A percentile compares a stretch with the other conserved stretches of the same genome.
These are phyloP conservation scores for Menidia menidia DNA, from an alignment of 2,797 vertebrate genomes.

Conservation along the genomic window DNA sequence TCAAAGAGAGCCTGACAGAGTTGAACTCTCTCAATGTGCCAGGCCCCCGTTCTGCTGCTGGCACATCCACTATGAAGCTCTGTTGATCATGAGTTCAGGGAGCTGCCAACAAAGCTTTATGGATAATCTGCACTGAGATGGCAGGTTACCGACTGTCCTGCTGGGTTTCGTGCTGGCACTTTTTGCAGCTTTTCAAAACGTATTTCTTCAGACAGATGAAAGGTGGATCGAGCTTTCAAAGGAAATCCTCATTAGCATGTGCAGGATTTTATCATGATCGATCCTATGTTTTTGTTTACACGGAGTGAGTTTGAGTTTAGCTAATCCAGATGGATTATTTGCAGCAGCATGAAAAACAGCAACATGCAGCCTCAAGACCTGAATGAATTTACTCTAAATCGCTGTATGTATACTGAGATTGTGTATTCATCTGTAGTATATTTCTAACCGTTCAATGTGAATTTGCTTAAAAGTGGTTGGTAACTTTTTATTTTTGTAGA, in stretches of 20 bases:
- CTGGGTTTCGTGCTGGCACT: slow-evolving; percentile 50
- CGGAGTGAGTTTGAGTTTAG: background rate
- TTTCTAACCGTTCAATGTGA: background rate
- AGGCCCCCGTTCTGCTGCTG: slow-evolving; percentile 30
- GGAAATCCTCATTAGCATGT: background rate
- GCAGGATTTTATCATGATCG: slow-evolving; percentile 3
- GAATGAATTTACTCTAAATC: background rate
- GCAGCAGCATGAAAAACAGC: background rate
- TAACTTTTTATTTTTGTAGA: background rate
- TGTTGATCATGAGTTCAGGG: slow-evolving; percentile 21
- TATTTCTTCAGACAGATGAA: slow-evolving; percentile 18
- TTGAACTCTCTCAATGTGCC: slow-evolving; percentile 18
- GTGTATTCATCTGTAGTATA: background rate
- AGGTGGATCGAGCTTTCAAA: background rate
- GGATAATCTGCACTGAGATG: slow-evolving; percentile 44
- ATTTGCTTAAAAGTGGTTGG: background rate
- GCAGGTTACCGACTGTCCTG: slow-evolving; percentile 33
- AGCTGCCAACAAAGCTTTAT: slow-evolving; percentile 54
- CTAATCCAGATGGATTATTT: background rate
- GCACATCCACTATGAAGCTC: slow-evolving; percentile 26
- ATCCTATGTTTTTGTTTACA: slow-evolving; percentile 2
- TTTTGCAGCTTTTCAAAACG: slow-evolving; percentile 40
- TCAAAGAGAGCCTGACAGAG: slow-evolving; percentile 12
- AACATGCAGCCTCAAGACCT: slow-evolving; percentile 2
- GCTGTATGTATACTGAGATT: background rate